Evolutionary conservation across 2,113 vertebrate genomes (phyloP).

Genomic region (Stegostoma tigrinum): DNA sequence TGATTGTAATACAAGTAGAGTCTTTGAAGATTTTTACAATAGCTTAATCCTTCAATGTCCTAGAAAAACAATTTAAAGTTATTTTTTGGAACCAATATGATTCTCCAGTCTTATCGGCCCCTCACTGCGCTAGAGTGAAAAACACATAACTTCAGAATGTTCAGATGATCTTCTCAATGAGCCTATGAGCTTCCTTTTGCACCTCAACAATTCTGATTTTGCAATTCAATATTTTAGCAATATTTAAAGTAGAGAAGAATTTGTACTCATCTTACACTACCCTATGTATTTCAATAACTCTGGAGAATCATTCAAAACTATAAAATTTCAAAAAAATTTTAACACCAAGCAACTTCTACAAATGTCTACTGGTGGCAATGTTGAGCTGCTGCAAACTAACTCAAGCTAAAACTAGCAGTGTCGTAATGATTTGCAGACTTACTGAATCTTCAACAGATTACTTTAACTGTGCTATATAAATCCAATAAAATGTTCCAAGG

Average conservation of each 20-base stretch:
- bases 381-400: neutral
- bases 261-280: neutral
- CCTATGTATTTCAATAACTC: neutral
- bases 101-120: neutral
- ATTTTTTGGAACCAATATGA: neutral
- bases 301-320: neutral
- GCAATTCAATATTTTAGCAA: neutral
- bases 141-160: neutral
- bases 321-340: neutral
- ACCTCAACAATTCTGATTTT: no score
- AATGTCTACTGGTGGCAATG: neutral
- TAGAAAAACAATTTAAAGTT: slow-evolving; percentile 42
- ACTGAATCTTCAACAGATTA: neutral
- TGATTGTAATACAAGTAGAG: slow-evolving; percentile 70
- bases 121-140: neutral
- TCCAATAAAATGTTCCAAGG: no score
- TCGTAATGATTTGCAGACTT: neutral
- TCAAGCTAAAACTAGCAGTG: neutral
- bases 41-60: slow-evolving; percentile 63
- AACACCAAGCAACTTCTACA: neutral
- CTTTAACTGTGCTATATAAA: no score
- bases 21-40: slow-evolving; percentile 62
- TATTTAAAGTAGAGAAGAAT: neutral
- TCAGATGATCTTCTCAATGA: neutral
- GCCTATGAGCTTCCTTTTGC: no score